A percentile compares a stretch with the other conserved stretches of the same genome.
phyloP scores from a whole-genome alignment of 2,113 vertebrate species.

The Corythoichthys haematopterus region DNA sequence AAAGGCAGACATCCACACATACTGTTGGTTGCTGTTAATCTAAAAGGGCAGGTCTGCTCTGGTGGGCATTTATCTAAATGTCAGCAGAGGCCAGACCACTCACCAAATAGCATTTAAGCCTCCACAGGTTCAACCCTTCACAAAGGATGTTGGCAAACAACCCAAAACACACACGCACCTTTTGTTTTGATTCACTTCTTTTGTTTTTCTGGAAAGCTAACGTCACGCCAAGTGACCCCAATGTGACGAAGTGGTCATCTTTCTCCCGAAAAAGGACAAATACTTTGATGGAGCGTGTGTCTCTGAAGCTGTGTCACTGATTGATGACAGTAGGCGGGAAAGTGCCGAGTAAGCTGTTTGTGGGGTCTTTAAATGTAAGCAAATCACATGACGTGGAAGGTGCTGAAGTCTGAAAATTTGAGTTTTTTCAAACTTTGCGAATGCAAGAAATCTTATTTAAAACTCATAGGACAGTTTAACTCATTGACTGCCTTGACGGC shows the following conservation, averaged over 20 bases:
- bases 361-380: not conserved
- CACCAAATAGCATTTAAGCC: constrained; percentile 60
- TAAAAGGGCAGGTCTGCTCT: constrained; percentile 66
- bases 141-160: constrained; percentile 10
- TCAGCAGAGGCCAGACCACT: constrained; percentile 65
- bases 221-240: constrained; percentile 7
- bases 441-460: too few relatives aligned
- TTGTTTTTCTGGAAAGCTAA: not conserved
- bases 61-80: constrained; percentile 73
- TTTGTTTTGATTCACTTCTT: not conserved
- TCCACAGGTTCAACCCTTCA: constrained; percentile 23
- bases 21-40: constrained; percentile 42
- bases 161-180: constrained; percentile 12
- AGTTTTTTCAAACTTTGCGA: not conserved
- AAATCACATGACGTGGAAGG: not conserved
- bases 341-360: constrained; percentile 45
- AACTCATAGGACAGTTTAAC: too few relatives aligned
- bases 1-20: constrained; percentile 10
- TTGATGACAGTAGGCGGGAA: constrained; percentile 50
- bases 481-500: too few relatives aligned
- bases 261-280: constrained; percentile 19
- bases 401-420: not conserved
- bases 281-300: constrained; percentile 60
- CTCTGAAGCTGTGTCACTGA: constrained; percentile 60
- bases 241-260: constrained; percentile 19